Conservation (phyloP, 2,888 invertebrate species). For the Biston betularia region DNA sequence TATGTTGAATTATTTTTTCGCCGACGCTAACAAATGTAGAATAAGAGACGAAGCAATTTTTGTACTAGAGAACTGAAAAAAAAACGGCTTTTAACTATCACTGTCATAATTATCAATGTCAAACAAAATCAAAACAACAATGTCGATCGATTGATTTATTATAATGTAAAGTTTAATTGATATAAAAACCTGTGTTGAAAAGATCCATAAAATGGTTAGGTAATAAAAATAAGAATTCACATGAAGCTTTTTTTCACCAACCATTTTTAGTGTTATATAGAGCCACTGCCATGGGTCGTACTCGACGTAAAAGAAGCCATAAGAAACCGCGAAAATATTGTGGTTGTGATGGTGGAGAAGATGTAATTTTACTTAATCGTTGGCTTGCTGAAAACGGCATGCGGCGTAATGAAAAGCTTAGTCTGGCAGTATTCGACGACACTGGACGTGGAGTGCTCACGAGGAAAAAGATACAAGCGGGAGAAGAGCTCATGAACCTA, state of each 20-base stretch:
- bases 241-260: background rate
- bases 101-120: background rate
- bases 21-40: background rate
- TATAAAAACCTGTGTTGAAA: no score
- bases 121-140: background rate
- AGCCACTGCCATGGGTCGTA: conserved; percentile 80
- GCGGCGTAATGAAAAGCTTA: conserved; percentile 84
- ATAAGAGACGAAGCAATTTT: no score
- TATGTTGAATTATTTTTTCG: background rate
- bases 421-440: conserved; percentile 85
- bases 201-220: no score
- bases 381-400: conserved; percentile 86
- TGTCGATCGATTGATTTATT: background rate
- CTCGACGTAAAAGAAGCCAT: conserved; percentile 72
- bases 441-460: conserved; percentile 93
- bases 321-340: conserved; percentile 64
- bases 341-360: conserved; percentile 65
- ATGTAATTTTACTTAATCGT: conserved; percentile 79
- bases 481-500: conserved; percentile 87
- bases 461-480: conserved; percentile 80
- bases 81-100: no score
- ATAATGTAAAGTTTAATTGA: no score
- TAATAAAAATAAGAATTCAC: no score
- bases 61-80: no score
- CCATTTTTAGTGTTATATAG: background rate